phyloP scores from a whole-genome alignment of 1,140 invertebrate genomes.

The Cecropterus lyciades region DNA sequence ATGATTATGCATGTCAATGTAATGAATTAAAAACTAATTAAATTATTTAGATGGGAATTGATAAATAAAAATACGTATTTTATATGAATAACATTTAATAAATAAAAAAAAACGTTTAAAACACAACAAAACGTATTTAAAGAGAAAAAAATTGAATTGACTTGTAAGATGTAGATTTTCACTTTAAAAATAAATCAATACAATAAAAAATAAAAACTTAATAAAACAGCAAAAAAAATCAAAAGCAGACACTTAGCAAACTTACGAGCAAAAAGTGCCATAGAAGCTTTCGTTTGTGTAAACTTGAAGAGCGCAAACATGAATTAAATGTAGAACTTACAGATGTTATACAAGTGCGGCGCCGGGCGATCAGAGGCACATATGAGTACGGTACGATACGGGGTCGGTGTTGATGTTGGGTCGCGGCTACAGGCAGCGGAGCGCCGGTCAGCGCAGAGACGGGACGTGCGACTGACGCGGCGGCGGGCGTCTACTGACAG shows the following conservation, averaged over 20 bases:
- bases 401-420: constrained; percentile 57
- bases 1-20: too few species aligned
- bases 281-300: constrained; percentile 16
- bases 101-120: not conserved
- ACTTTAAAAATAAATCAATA: too few species aligned
- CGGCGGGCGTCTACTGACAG: constrained; percentile 63
- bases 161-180: too few species aligned
- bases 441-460: constrained; percentile 34
- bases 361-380: constrained; percentile 55
- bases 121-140: too few species aligned
- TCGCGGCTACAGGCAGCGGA: constrained; percentile 35
- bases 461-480: constrained; percentile 57
- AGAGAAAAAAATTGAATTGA: too few species aligned
- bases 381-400: constrained; percentile 49
- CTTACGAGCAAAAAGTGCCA: constrained; percentile 24
- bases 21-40: too few species aligned
- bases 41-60: too few species aligned
- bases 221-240: constrained; percentile 20
- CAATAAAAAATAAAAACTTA: not conserved
- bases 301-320: constrained; percentile 31
- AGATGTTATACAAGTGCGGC: constrained; percentile 38
- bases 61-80: too few species aligned
- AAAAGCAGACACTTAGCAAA: constrained; percentile 22
- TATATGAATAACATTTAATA: not conserved
- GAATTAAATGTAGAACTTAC: constrained; percentile 55